Evolutionary conservation across 2,888 invertebrate genomes (phyloP), one percentile per base, ranked within the genome.

Genomic region (Norana najaformis): DNA sequence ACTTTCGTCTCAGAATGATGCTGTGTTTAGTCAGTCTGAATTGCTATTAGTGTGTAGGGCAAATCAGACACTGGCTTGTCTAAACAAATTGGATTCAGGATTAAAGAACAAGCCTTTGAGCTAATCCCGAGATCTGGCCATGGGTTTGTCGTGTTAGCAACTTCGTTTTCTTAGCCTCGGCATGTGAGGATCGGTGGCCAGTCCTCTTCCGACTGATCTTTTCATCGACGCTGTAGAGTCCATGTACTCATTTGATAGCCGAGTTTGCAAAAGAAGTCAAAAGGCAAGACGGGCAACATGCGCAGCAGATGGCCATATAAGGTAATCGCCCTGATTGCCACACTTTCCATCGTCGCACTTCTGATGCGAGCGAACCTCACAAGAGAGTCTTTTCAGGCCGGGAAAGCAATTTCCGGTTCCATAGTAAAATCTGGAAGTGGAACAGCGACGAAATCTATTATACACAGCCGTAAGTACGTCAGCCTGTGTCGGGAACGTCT

Each of bases 401-500:
- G 69, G n/a, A 69, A 69, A 69, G 69, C 69, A 69, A 30, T n/a
- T 30, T 69, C n/a, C n/a, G n/a, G 30, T 13, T n/a, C 30, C 13
- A 69, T n/a, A 69, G n/a, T 69, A 69, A 69, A 69, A 69, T 0
- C n/a, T 1, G n/a, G n/a, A 8, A 8, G 69, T 1, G n/a, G 69
- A 69, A 69, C 30, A 69, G n/a, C 69, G 69, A n/a, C 69, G 30
- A 4, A n/a, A 16, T 0, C n/a, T 69, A n/a, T 1, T n/a, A 69
- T n/a, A 69, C 69, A 69, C 13, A 69, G 11, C 69, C 30, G 69
- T 30, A 88, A 39, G 36, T 89, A 89, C 82, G 89, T 89, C 89
- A 89, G 89, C 69, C 89, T 89, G 20, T 89, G 89, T 34, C 37
- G 53, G 1, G 89, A n/a, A 53, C 41, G 89, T n/a, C 69, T 89